Evolutionary conservation across 2,113 vertebrate genomes (phyloP).

Genomic region (Pogona vitticeps): DNA sequence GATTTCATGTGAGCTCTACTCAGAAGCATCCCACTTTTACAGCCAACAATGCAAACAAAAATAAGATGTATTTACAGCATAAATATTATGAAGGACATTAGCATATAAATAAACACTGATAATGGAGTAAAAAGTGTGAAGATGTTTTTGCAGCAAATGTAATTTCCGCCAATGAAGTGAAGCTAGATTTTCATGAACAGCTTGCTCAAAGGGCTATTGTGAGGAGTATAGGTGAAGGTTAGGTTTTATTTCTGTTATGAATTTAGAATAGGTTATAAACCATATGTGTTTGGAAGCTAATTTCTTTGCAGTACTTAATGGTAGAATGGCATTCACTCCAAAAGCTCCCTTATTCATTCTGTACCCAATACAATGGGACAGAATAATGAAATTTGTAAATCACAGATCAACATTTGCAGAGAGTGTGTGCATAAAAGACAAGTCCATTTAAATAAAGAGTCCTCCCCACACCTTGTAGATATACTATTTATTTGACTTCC

Average conservation of each 20-base stretch:
- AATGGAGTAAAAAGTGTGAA: conserved; percentile 36
- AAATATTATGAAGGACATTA: conserved; percentile 36
- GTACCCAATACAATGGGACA: neutral
- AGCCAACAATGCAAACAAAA: conserved; percentile 36
- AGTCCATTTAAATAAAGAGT: neutral
- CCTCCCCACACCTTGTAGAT: neutral
- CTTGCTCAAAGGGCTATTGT: conserved; percentile 11
- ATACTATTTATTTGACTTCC: conserved; percentile 1
- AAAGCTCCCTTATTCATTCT: conserved; percentile 8
- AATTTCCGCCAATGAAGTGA: conserved; percentile 23
- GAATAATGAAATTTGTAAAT: neutral
- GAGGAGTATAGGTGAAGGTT: conserved; percentile 3
- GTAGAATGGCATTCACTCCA: conserved; percentile 1
- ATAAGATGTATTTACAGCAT: conserved; percentile 38
- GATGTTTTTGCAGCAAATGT: conserved; percentile 18
- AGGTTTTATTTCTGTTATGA: conserved; percentile 14
- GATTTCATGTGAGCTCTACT: neutral
- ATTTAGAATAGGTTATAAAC: conserved; percentile 10
- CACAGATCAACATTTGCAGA: neutral
- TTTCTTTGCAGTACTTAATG: neutral
- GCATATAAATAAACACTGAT: conserved; percentile 28
- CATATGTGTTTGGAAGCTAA: neutral
- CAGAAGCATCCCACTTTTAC: neutral
- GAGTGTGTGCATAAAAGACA: neutral
- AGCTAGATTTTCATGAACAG: conserved; percentile 11